Conservation (phyloP, 2,888 invertebrate species). For the Cryptocephalus primarius region DNA sequence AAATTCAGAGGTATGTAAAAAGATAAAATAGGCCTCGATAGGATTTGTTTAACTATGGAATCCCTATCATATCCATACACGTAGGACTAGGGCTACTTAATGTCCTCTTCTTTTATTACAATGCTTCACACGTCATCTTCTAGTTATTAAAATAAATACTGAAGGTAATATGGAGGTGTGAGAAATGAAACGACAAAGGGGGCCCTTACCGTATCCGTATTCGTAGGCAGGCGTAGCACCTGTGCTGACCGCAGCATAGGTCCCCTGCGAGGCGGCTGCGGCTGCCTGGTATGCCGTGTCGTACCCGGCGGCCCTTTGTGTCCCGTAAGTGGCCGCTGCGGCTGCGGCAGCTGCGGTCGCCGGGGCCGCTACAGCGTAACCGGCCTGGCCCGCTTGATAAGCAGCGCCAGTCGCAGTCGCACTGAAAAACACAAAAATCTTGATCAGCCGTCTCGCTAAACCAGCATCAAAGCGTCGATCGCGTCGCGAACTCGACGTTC, state of each 20-base stretch:
- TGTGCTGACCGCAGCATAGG: conserved; percentile 43
- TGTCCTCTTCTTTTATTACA: no score
- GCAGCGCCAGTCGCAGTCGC: conserved; percentile 66
- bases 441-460: not conserved
- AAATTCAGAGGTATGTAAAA: no score
- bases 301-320: conserved; percentile 72
- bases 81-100: no score
- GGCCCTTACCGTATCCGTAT: conserved; percentile 52
- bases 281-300: conserved; percentile 77
- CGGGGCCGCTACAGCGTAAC: conserved; percentile 73
- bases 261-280: conserved; percentile 66
- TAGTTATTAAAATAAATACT: no score
- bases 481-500: not conserved
- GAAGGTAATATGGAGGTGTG: no score
- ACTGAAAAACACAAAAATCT: conserved; percentile 31
- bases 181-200: not conserved
- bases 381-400: conserved; percentile 73
- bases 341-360: conserved; percentile 77
- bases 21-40: no score
- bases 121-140: no score
- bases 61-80: no score
- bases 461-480: conserved; percentile 1
- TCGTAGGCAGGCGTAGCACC: conserved; percentile 53
- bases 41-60: no score
- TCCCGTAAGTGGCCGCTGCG: conserved; percentile 74